Base-by-base conservation (phyloP, 2,113 vertebrate genomes). In the Abramis brama region DNA sequence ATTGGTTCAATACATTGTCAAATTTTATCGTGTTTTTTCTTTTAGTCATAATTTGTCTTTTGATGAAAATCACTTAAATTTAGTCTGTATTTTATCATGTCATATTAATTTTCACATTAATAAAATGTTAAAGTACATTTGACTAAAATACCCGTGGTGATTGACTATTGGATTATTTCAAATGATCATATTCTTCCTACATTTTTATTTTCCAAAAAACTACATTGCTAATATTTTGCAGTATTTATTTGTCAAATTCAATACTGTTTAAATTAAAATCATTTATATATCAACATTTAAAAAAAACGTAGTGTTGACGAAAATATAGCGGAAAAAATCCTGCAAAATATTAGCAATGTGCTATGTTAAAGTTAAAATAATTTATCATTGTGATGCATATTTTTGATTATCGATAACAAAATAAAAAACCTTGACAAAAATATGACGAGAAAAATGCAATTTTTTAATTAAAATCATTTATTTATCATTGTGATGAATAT, bases 131-230 rank as follows among this genome's bases (percentile, higher is more conserved):
- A 15, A 30, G 62, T 30, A 17, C 6, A 66, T 6, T 66, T 7
- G 62, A 15, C 62, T 30, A 66, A 15, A 64, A 66, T 17, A 30
- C 5, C 25, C 17, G 12, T 66, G 1, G 7, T 66, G 30, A 66
- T 66, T 33, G 64, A 19, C 64, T 66, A 66, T 66, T 66, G 64
- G 27, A 68, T 33, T 68, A 68, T 68, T 68, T 66, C 13, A 66
- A 66, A 30, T 5, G 9, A 15, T 30, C 5, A 33, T 66, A 66
- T 64, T 62, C 23, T n/a, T 11, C 25, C n/a, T 62, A 25, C 10
- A 13, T 25, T 25, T 62, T 64, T 13, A 4, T 64, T 64, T 64
- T 64, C n/a, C 60, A 13, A 2, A 64, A 64, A 64, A 64, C 60
- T 15, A 15, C 47, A 50, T 50, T 50, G 47, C 15, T 15, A 50